Evolutionary conservation across 2,113 vertebrate genomes (phyloP), one percentile per base, ranked within the genome.

Genomic region (Perca flavescens): DNA sequence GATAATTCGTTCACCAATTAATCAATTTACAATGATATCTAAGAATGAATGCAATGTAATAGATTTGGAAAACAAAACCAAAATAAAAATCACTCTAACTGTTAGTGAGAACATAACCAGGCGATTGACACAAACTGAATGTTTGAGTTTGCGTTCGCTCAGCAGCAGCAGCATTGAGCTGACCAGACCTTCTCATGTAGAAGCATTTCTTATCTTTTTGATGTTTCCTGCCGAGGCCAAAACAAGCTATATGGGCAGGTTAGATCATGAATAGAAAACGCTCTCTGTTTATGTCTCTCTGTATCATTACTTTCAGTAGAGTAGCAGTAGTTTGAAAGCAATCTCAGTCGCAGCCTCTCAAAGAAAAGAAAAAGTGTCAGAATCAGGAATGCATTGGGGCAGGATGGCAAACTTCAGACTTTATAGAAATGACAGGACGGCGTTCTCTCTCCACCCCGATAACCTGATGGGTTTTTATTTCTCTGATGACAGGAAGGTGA

Each of bases 211-310:
- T 53, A 81, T 77, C 73, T 84, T 74, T 57, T 68, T 84, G 82
- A 74, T 78, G 31, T 80, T 77, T 56, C 54, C 58, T 15, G 53
- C 52, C 81, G 83, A 86, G 89, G 87, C 74, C 87, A 79, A 71
- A 85, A 61, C 58, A 72, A 86, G 81, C 68, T 31, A 17, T 63
- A 69, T 17, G 31, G 79, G 64, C 64, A 47, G 81, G 78, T 78
- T 69, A 65, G 79, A 54, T 49, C 71, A 58, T 86, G 88, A 89
- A 89, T 83, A 86, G 83, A 80, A 80, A 83, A 53, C 73, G n/a
- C 61, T 58, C 47, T 67, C 36, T 86, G 81, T 87, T 79, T 87
- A 64, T 81, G 66, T 64, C 60, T 78, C 62, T 65, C 46, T 80
- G 16, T 74, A 73, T 88, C 76, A 77, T 84, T 89, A 80, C 88